Percentiles rank a stretch among this genome's conserved stretches.
phyloP scores from a whole-genome alignment of 2,888 invertebrate species.

The Xestia rhomboidea region DNA sequence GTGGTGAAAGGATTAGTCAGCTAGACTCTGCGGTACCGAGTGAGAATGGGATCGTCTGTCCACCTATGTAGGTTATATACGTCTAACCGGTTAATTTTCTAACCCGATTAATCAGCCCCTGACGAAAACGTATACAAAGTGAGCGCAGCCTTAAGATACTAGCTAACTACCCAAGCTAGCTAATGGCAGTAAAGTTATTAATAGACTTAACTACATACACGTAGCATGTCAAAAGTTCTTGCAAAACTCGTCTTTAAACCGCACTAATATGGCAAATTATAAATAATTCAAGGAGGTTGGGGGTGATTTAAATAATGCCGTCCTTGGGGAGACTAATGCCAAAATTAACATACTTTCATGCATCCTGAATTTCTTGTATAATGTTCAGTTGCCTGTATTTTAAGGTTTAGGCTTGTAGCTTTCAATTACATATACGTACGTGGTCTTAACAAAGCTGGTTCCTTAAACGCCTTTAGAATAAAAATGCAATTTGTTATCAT shows the following conservation, averaged over 20 bases:
- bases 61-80: too few relatives aligned
- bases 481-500: slow-evolving; percentile 33
- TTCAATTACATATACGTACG: slow-evolving; percentile 34
- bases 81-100: too few relatives aligned
- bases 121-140: too few relatives aligned
- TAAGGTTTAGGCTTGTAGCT: slow-evolving; percentile 3
- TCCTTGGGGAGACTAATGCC: slow-evolving; percentile 34
- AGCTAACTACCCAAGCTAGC: not conserved
- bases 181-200: not conserved
- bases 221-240: not conserved
- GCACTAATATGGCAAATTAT: not conserved
- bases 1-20: too few relatives aligned
- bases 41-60: too few relatives aligned
- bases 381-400: slow-evolving; percentile 46
- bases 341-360: slow-evolving; percentile 66
- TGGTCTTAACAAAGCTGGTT: slow-evolving; percentile 8
- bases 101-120: too few relatives aligned
- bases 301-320: slow-evolving; percentile 51
- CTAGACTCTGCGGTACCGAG: too few relatives aligned
- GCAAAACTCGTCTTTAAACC: not conserved
- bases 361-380: slow-evolving; percentile 63
- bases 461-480: slow-evolving; percentile 21
- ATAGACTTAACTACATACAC: not conserved
- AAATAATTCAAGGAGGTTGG: slow-evolving; percentile 35
- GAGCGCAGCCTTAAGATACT: too few relatives aligned